Conservation (phyloP, 2,797 vertebrate species). For the Nyctalus aviator region DNA sequence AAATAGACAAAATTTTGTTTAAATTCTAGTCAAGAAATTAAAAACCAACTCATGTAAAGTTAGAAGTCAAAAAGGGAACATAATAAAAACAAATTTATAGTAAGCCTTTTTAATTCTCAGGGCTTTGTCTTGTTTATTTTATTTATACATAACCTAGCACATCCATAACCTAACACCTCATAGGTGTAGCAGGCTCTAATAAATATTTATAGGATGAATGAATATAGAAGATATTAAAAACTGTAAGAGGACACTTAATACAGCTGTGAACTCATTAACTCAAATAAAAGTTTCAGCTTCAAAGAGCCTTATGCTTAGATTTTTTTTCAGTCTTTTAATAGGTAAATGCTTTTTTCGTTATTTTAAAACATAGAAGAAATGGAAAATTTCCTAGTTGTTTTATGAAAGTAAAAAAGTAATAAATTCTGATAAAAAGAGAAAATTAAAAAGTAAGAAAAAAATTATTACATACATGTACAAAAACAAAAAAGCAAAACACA, state of each 20-base stretch:
- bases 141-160: neutral
- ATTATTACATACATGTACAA: neutral
- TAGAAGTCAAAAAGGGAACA: conserved; percentile 23
- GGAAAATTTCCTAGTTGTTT: neutral
- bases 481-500: neutral
- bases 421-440: conserved; percentile 6
- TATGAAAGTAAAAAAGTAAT: neutral
- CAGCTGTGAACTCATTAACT: neutral
- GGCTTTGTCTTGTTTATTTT: neutral
- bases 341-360: conserved; percentile 21
- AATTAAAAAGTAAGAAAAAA: conserved; percentile 34
- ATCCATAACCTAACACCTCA: neutral
- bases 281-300: neutral
- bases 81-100: conserved; percentile 21
- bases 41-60: neutral
- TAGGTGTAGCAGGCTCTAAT: neutral
- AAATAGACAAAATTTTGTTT: neutral
- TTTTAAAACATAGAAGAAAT: neutral
- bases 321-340: conserved; percentile 17
- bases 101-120: conserved; percentile 35
- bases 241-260: conserved; percentile 17
- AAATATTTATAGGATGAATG: conserved; percentile 51
- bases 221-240: conserved; percentile 30
- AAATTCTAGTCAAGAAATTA: conserved; percentile 25
- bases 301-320: neutral